These are phyloP conservation scores for Leucophenga maculata DNA, from an alignment of 2,888 invertebrate genomes.

Conservation along the genomic window DNA sequence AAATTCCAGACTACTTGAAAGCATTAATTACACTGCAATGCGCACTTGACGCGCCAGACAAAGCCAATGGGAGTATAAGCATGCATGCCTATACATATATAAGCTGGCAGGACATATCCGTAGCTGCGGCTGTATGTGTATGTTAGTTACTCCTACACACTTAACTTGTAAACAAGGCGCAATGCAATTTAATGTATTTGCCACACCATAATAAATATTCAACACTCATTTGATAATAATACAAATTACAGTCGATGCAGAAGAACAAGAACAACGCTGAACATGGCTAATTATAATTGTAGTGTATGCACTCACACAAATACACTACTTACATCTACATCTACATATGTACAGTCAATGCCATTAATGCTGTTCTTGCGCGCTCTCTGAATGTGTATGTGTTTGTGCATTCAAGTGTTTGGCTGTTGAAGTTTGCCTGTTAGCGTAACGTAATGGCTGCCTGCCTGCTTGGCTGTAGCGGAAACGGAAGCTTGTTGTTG, in stretches of 20 bases:
- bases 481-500: constrained; percentile 8
- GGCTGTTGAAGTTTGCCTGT: neutral
- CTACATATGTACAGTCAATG: neutral
- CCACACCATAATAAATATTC: constrained; percentile 25
- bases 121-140: too few species aligned
- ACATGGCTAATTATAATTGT: constrained; percentile 24
- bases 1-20: constrained; percentile 23
- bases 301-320: constrained; percentile 12
- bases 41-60: constrained; percentile 23
- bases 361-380: neutral
- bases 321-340: neutral
- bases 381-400: neutral
- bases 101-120: too few species aligned
- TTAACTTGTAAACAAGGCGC: constrained; percentile 17
- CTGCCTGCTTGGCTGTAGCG: neutral
- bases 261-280: neutral
- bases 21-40: constrained; percentile 26
- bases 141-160: neutral
- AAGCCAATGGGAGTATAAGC: constrained; percentile 3
- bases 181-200: constrained; percentile 26
- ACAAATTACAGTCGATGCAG: constrained; percentile 14
- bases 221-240: constrained; percentile 28
- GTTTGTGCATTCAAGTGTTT: constrained; percentile 7
- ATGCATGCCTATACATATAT: too few species aligned
- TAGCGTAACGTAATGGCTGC: too few species aligned